Evolutionary conservation across 2,888 invertebrate species (phyloP).

Genomic region (Eupeodes latifasciatus): DNA sequence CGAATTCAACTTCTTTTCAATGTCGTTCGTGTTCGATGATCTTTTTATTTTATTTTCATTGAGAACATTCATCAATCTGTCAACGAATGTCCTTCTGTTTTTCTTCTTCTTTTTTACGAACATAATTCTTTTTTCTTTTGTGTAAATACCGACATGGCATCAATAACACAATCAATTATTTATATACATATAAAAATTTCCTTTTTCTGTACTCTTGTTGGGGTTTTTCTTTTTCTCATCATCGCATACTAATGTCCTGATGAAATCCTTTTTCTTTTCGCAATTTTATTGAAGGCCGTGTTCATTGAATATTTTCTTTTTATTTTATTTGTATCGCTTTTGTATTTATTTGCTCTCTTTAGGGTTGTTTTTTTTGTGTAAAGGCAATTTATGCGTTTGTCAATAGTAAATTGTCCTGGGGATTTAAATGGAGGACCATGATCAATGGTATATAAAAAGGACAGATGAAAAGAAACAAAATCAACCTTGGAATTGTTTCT

Average conservation of each 20-base stretch:
- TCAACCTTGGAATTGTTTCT: background rate
- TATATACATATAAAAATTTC: slow-evolving; percentile 34
- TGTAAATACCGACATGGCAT: slow-evolving; percentile 49
- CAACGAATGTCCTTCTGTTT: slow-evolving; percentile 54
- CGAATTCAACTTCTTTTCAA: slow-evolving; percentile 62
- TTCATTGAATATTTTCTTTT: slow-evolving; percentile 48
- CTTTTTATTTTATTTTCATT: slow-evolving; percentile 29
- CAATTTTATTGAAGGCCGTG: slow-evolving; percentile 55
- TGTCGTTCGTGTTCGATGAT: slow-evolving; percentile 64
- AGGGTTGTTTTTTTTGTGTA: background rate
- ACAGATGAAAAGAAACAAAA: background rate
- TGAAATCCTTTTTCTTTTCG: slow-evolving; percentile 48
- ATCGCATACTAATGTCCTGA: slow-evolving; percentile 52
- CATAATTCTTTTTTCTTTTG: slow-evolving; percentile 4
- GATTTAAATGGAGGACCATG: background rate
- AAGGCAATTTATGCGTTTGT: background rate
- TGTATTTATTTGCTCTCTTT: slow-evolving; percentile 14
- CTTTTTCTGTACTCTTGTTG: slow-evolving; percentile 12
- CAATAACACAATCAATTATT: slow-evolving; percentile 67
- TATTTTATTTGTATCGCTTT: background rate
- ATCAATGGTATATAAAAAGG: background rate
- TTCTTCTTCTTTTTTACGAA: slow-evolving; percentile 4
- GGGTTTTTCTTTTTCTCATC: background rate
- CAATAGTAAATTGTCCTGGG: background rate
- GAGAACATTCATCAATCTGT: slow-evolving; percentile 70